Percentiles rank a stretch among this genome's conserved stretches.
These are phyloP conservation scores for Barnardius zonarius DNA, from an alignment of 2,113 vertebrate species.

Conservation along the genomic window DNA sequence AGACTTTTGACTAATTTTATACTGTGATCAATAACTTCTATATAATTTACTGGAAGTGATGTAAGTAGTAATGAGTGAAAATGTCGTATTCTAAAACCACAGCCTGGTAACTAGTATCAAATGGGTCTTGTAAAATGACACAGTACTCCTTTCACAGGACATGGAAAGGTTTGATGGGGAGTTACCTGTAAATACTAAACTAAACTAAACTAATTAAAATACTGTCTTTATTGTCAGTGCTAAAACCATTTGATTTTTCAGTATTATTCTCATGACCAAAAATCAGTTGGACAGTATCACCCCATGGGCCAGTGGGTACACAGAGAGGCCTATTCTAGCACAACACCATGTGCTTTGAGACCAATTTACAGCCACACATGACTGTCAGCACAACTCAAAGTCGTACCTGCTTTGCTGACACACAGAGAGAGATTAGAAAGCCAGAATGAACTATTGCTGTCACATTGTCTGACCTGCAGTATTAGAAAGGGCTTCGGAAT, in stretches of 20 bases:
- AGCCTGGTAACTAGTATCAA: neutral
- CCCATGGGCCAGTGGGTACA: neutral
- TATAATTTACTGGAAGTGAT: neutral
- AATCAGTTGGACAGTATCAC: neutral
- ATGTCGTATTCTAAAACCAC: neutral
- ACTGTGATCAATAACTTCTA: neutral
- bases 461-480: neutral
- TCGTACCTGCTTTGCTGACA: neutral
- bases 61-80: neutral
- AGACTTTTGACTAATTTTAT: neutral
- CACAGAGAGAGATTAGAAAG: neutral
- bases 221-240: neutral
- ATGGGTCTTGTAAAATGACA: neutral
- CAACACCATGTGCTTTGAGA: neutral
- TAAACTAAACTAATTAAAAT: neutral
- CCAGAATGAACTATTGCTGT: neutral
- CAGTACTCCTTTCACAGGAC: neutral
- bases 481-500: neutral
- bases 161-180: neutral
- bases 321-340: neutral
- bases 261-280: neutral
- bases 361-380: neutral
- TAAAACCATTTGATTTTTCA: neutral
- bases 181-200: neutral
- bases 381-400: neutral